Percentiles rank a stretch among this genome's conserved stretches.
phyloP scores from a whole-genome alignment of 2,888 invertebrate species.

The Drosophila rellima region DNA sequence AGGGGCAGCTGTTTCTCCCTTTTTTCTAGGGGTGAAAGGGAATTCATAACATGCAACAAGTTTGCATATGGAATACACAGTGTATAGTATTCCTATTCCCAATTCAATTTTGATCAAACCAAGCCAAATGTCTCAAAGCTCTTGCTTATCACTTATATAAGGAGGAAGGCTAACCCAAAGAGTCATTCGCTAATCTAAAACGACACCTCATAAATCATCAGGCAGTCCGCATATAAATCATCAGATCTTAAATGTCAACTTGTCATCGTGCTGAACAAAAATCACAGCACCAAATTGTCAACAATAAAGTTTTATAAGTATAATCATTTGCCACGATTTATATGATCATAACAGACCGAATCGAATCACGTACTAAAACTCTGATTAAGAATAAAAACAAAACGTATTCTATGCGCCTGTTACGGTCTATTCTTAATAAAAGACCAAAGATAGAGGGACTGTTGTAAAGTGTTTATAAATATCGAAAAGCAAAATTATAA shows the following conservation, averaged over 20 bases:
- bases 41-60: slow-evolving; percentile 26
- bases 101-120: background rate
- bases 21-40: background rate
- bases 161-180: slow-evolving; percentile 44
- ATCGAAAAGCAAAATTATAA: background rate
- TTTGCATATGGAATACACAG: background rate
- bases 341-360: slow-evolving; percentile 49
- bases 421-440: background rate
- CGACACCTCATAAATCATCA: slow-evolving; percentile 74
- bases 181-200: slow-evolving; percentile 66
- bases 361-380: slow-evolving; percentile 6
- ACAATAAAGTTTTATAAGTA: slow-evolving; percentile 51
- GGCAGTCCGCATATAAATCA: slow-evolving; percentile 66
- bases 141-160: slow-evolving; percentile 50
- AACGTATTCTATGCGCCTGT: background rate
- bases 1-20: slow-evolving; percentile 41
- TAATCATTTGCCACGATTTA: slow-evolving; percentile 60
- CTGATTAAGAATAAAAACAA: slow-evolving; percentile 7
- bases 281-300: slow-evolving; percentile 70
- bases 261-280: slow-evolving; percentile 55
- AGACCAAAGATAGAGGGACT: background rate
- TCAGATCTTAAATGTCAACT: slow-evolving; percentile 70
- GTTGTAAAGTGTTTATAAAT: too few relatives aligned
- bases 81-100: background rate
- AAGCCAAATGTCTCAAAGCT: slow-evolving; percentile 13